Percentiles rank a stretch among this genome's conserved stretches.
Conservation (phyloP, 2,888 invertebrate species). For the Mayetiola destructor region DNA sequence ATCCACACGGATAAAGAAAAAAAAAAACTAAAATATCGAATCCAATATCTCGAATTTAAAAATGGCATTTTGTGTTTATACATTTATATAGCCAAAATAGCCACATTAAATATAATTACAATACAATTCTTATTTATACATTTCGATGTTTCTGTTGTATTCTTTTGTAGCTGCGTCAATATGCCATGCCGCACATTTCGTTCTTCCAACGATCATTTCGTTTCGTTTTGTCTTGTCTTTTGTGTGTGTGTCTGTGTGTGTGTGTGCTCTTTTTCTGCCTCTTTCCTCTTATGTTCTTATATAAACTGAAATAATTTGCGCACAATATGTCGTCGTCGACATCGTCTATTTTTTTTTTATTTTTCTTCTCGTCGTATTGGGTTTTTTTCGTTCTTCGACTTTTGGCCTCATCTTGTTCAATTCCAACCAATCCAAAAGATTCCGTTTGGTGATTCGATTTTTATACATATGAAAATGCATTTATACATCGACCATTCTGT, state of each 20-base stretch:
- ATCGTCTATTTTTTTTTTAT: no score
- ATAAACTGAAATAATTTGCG: neutral
- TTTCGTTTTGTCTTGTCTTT: neutral
- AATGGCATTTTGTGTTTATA: constrained; percentile 7
- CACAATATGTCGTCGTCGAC: constrained; percentile 8
- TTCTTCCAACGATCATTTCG: no score
- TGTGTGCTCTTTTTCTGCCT: neutral
- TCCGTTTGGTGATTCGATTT: neutral
- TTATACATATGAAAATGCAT: neutral
- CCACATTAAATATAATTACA: constrained; percentile 6
- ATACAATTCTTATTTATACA: constrained; percentile 11
- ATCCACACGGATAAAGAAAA: neutral
- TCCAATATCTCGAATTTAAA: constrained; percentile 10
- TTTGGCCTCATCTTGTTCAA: constrained; percentile 4
- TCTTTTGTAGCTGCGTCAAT: no score
- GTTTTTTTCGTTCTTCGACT: neutral
- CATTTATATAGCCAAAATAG: neutral
- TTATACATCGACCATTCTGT: constrained; percentile 2
- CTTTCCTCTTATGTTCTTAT: neutral
- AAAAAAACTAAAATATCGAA: no score
- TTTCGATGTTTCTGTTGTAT: neutral
- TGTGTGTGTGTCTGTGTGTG: neutral
- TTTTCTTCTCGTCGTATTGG: no score
- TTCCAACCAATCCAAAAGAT: constrained; percentile 8
- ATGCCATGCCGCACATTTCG: no score